These are phyloP conservation scores for Anorthoa munda DNA, from an alignment of 2,888 invertebrate species.

Conservation along the genomic window DNA sequence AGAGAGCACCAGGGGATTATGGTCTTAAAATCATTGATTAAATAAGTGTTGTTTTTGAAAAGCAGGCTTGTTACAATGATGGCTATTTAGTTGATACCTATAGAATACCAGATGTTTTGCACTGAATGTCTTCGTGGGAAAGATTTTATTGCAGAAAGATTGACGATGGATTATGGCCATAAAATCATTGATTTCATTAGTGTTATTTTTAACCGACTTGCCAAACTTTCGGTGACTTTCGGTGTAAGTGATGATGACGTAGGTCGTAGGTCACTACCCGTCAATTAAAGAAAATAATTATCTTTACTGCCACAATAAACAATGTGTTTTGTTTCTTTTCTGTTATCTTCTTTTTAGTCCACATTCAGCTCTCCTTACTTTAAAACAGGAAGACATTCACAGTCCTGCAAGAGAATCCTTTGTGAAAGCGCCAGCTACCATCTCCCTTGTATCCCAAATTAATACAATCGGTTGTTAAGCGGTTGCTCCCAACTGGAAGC, in stretches of 20 bases:
- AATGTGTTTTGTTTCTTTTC: too few species aligned
- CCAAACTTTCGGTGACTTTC: too few species aligned
- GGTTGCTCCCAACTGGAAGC: constrained; percentile 54
- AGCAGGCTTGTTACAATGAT: constrained; percentile 13
- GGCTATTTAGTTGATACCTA: constrained; percentile 37
- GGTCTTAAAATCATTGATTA: too few species aligned
- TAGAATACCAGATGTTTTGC: constrained; percentile 22
- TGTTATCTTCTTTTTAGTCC: too few species aligned
- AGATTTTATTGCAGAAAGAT: constrained; percentile 24
- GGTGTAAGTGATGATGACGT: too few species aligned
- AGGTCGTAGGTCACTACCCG: too few species aligned
- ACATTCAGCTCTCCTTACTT: not conserved
- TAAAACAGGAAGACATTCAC: not conserved
- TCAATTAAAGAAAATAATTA: too few species aligned
- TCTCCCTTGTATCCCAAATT: constrained; percentile 39
- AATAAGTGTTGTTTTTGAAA: too few species aligned
- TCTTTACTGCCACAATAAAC: too few species aligned
- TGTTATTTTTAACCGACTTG: too few species aligned
- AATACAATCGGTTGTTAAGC: constrained; percentile 61
- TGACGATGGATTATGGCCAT: not conserved
- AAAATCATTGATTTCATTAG: too few species aligned
- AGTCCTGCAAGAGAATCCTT: constrained; percentile 12
- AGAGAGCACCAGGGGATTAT: constrained; percentile 8
- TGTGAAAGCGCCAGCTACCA: constrained; percentile 1
- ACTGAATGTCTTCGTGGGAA: not conserved